Base-by-base conservation (phyloP, 2,888 invertebrate species). In the Molorchus minor region DNA sequence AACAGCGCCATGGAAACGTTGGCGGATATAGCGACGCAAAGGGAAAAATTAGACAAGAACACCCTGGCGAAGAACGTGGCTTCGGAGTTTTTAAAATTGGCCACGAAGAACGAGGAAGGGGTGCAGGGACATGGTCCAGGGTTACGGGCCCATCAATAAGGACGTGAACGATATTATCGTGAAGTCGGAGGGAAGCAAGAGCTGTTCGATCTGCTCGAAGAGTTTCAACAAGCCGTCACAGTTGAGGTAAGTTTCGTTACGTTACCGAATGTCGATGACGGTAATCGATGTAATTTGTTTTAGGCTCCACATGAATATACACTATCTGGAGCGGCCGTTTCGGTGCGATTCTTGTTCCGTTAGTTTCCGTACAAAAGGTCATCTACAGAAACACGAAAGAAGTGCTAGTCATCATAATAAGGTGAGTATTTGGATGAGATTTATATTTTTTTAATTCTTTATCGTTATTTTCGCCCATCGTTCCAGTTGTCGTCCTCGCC, bases 401-500 rank as follows among this genome's bases (percentile, higher is more conserved):
- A 94, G 94, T 53, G 93, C 93, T 73, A 90, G 92, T 65, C 96
- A 97, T 83, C 90, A 93, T 72, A 95, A 94, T 77, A 96, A 96
- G 85, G 94, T 94, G 69, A 65, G 66, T 62, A 41, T 15, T 53
- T n/a, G n/a, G n/a, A n/a, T n/a, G n/a, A n/a, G n/a, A n/a, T n/a
- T n/a, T n/a, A n/a, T n/a, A n/a, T n/a, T 17, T 15, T 53, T 36
- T 45, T 44, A 1, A 8, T 60, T 35, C 38, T 38, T 47, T 20
- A 41, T 58, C 35, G n/a, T 12, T 53, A 19, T 44, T 58, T 17
- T 33, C 12, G 5, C 30, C 19, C n/a, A 49, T 46, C 5, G 15
- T 75, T 75, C 20, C 62, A 81, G 81, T 74, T 81, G 62, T 80
- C 79, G 21, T 77, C 81, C 16, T 80, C 81, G 5, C 81, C 92